Evolutionary conservation across 2,888 invertebrate species (phyloP), one percentile per base, ranked within the genome.

Genomic region (Drosophila kanekoi): DNA sequence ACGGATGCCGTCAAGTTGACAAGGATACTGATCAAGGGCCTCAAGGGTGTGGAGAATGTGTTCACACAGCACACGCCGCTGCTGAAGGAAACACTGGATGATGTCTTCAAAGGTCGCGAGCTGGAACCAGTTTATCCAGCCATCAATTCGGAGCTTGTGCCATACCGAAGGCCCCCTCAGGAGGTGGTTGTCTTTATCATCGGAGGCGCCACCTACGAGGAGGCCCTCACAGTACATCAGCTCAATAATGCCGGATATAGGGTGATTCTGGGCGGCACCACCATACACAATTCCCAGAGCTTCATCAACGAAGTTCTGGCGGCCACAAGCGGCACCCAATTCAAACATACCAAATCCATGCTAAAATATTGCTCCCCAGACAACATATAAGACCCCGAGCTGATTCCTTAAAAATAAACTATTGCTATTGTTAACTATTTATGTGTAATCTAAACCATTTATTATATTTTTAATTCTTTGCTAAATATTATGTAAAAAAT

Each of bases 1-100:
- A 98, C 98, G 0, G 98, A 98, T 96, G 91, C 95, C 96, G 87
- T 97, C 95, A 90, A 98, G 96, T 94, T 96, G 94, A 90, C 85
- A 20, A 87, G 92, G 38, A 92, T 92, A 75, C 81, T 92, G 4
- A 92, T 92, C 48, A 92, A 91, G 60, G 97, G 97, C 16, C 93
- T 98, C 18, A 97, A 96, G 93, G 99, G 99, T 1, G 99, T 99
- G 0, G 99, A 99, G 91, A 99, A 99, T 93, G 97, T 99, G 70
- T 99, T 98, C 93, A 99, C 99, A 0, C 99, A 99, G 90, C 99
- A 99, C 92, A 96, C 96, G n/a, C 99, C 99, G 0, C 93, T 98
- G 23, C 92, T 99, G 6, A 95, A 96, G 83, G 97, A 98, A 90
- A 96, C 97, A 0, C 91, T 99, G 0, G 99, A 99, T 86, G 97